Evolutionary conservation across 2,888 invertebrate genomes (phyloP).

Genomic region (Tetragnatha montana): DNA sequence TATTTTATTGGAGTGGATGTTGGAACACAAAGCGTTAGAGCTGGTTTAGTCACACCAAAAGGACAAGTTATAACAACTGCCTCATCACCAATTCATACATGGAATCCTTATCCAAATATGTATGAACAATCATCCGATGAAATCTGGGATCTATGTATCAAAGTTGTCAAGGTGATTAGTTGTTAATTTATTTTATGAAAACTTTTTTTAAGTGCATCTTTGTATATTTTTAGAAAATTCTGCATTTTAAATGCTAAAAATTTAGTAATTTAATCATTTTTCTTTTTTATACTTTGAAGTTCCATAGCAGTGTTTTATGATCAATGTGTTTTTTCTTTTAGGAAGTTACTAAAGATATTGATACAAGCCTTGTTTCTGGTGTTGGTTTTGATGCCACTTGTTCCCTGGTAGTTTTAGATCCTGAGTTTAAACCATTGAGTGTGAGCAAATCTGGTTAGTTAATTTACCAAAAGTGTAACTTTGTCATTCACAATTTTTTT

Average conservation of each 20-base stretch:
- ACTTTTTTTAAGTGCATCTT: background rate
- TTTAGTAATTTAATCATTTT: background rate
- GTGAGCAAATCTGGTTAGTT: constrained; percentile 76
- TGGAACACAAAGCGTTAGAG: constrained; percentile 92
- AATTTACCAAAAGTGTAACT: no score
- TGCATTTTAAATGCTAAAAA: background rate
- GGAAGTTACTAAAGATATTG: constrained; percentile 34
- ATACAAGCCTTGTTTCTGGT: constrained; percentile 80
- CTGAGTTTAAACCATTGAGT: constrained; percentile 82
- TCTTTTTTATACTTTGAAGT: background rate
- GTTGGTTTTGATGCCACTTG: constrained; percentile 98
- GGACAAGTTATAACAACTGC: constrained; percentile 73
- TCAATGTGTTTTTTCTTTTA: constrained; percentile 11
- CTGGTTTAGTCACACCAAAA: constrained; percentile 87
- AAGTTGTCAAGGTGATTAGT: constrained; percentile 84
- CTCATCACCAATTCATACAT: constrained; percentile 81
- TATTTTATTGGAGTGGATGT: constrained; percentile 81
- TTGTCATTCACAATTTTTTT: no score
- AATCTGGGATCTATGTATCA: constrained; percentile 87
- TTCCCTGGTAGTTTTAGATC: constrained; percentile 88
- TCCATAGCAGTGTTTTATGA: background rate
- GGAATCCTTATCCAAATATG: constrained; percentile 85
- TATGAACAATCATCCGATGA: constrained; percentile 94
- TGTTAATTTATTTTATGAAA: no score
- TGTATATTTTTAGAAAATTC: background rate